Percentiles rank a stretch among this genome's conserved stretches.
Conservation (phyloP, 2,888 invertebrate genomes). For the Hoplodrina blanda region DNA sequence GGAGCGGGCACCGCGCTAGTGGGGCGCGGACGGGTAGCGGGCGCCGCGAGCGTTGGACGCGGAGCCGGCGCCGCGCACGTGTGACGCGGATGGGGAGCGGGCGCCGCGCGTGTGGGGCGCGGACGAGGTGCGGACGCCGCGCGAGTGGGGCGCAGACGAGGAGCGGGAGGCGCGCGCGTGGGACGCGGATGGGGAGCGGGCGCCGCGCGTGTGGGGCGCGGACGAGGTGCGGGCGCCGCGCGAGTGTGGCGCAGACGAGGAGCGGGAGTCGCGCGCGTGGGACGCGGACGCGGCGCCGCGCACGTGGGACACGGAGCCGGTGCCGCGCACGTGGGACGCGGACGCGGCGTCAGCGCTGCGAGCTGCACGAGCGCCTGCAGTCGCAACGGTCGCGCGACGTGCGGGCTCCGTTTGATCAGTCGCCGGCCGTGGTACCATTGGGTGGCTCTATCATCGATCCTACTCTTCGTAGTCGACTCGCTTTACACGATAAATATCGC, state of each 20-base stretch:
- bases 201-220: too few relatives aligned
- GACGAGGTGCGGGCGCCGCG: constrained; percentile 41
- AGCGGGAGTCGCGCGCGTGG: constrained; percentile 44
- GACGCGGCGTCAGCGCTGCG: constrained; percentile 37
- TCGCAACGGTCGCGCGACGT: neutral
- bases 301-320: too few relatives aligned
- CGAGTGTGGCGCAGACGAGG: constrained; percentile 37
- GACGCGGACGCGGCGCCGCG: too few relatives aligned
- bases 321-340: constrained; percentile 67
- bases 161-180: constrained; percentile 44
- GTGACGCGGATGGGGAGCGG: constrained; percentile 13
- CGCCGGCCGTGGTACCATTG: neutral
- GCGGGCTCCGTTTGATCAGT: neutral
- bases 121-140: constrained; percentile 44
- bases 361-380: constrained; percentile 13
- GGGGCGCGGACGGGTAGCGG: neutral
- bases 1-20: constrained; percentile 45
- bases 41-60: constrained; percentile 66
- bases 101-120: constrained; percentile 66
- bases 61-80: constrained; percentile 44
- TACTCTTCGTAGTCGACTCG: constrained; percentile 41
- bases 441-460: constrained; percentile 18
- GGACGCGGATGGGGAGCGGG: constrained; percentile 17
- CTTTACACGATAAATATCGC: constrained; percentile 42
- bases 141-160: constrained; percentile 38